Evolutionary conservation across 2,888 invertebrate genomes (phyloP).

Genomic region (Drosophila testacea): DNA sequence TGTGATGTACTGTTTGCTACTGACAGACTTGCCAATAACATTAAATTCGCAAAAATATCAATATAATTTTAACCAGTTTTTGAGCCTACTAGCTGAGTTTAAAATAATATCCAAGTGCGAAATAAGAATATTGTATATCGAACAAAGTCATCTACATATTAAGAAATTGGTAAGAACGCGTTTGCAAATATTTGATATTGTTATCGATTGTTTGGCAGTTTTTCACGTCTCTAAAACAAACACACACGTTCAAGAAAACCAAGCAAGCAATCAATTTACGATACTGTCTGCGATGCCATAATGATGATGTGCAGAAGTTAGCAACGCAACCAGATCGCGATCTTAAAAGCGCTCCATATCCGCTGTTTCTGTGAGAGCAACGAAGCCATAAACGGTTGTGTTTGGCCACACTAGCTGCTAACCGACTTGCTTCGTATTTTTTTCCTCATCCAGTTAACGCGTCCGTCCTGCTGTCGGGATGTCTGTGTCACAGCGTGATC

Average conservation of each 20-base stretch:
- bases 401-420: background rate
- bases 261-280: background rate
- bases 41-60: too few relatives aligned
- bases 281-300: background rate
- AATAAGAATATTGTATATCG: background rate
- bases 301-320: constrained; percentile 1
- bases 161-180: background rate
- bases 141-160: background rate
- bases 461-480: constrained; percentile 21
- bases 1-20: too few relatives aligned
- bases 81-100: background rate
- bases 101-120: background rate
- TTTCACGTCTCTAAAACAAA: background rate
- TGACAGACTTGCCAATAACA: too few relatives aligned
- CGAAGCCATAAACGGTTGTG: background rate
- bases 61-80: too few relatives aligned
- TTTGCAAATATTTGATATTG: background rate
- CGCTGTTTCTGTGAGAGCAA: background rate
- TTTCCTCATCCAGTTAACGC: constrained; percentile 8
- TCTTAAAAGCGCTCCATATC: background rate
- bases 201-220: background rate
- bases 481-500: constrained; percentile 55
- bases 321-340: background rate
- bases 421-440: constrained; percentile 9
- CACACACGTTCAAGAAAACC: background rate